Evolutionary conservation across 2,888 invertebrate species (phyloP), one percentile per base, ranked within the genome.

Genomic region (Rotaria macrura): DNA sequence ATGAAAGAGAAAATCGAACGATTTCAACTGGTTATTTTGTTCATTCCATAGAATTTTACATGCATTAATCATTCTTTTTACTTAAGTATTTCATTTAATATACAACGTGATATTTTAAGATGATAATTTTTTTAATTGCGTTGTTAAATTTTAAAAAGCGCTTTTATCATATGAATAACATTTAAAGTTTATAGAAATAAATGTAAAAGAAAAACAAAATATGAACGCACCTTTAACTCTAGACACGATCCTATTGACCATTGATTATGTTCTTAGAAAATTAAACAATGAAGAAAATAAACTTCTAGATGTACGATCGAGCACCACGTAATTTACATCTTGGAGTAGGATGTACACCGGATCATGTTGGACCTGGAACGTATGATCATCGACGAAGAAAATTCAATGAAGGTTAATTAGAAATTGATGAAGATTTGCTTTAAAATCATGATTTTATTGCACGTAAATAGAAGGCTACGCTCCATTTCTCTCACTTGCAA

Each of bases 401-500:
- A 43, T 1, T n/a, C 4, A 17, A 43, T 9, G 74, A 79, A 29
- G 74, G 74, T 79, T 49, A 49, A 49, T 49, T n/a, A n/a, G n/a
- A n/a, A n/a, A n/a, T n/a, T n/a, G n/a, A n/a, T n/a, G n/a, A 14
- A 49, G 17, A 49, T 49, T 9, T 17, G 12, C 17, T 49, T 49
- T 49, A 12, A 3, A 12, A 49, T 17, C 14, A 14, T 17, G 17
- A 49, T 14, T 49, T 49, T 49, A 14, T 49, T 49, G 14, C 49
- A 9, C 20, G 9, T 79, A 29, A 40, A 40, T 88, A 90, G 91
- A 91, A 89, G 90, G 90, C 29, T 91, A 91, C 89, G 91, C 91
- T 29, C 91, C 91, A 20, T 91, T 91, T 87, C 85, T 89, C 87
- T 91, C 91, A 9, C 89, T 91, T 89, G 89, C 90, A 55, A 89